phyloP scores from a whole-genome alignment of 2,888 invertebrate genomes.

The Diloba caeruleocephala region DNA sequence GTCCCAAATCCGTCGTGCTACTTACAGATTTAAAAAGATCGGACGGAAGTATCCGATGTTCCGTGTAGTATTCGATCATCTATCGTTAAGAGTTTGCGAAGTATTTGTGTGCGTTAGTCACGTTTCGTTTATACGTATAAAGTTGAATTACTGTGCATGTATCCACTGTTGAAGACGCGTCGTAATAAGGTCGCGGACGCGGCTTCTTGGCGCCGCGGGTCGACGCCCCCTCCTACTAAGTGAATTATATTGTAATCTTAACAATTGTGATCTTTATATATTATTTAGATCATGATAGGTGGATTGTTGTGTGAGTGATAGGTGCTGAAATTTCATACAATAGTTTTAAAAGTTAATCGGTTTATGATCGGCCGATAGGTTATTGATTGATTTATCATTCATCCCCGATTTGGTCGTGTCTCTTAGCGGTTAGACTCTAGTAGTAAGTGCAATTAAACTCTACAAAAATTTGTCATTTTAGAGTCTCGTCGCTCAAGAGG shows the following conservation, averaged over 20 bases:
- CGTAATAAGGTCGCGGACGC: conserved; percentile 84
- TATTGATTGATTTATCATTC: not conserved
- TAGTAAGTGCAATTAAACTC: not conserved
- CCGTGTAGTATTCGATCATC: conserved; percentile 39
- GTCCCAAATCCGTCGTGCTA: conserved; percentile 49
- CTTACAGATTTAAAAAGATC: conserved; percentile 54
- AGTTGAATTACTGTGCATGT: conserved; percentile 55
- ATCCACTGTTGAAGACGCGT: conserved; percentile 58
- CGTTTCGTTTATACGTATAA: conserved; percentile 48
- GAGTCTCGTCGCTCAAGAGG: not conserved
- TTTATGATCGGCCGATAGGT: not conserved
- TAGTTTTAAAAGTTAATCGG: not conserved
- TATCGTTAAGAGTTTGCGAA: conserved; percentile 45
- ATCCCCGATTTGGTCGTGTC: not conserved
- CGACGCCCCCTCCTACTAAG: conserved; percentile 76
- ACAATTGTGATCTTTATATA: too few relatives aligned
- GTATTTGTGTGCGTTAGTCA: conserved; percentile 50
- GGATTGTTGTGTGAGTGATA: conserved; percentile 29
- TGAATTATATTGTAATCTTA: conserved; percentile 68
- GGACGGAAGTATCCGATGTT: conserved; percentile 46
- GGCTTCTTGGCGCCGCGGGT: conserved; percentile 79
- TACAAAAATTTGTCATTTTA: not conserved
- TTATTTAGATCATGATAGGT: conserved; percentile 40
- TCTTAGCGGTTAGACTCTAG: not conserved
- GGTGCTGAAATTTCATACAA: conserved; percentile 12